Percentiles rank a stretch among this genome's conserved stretches.
phyloP scores from a whole-genome alignment of 1,140 invertebrate genomes.

The Diachasmimorpha longicaudata region DNA sequence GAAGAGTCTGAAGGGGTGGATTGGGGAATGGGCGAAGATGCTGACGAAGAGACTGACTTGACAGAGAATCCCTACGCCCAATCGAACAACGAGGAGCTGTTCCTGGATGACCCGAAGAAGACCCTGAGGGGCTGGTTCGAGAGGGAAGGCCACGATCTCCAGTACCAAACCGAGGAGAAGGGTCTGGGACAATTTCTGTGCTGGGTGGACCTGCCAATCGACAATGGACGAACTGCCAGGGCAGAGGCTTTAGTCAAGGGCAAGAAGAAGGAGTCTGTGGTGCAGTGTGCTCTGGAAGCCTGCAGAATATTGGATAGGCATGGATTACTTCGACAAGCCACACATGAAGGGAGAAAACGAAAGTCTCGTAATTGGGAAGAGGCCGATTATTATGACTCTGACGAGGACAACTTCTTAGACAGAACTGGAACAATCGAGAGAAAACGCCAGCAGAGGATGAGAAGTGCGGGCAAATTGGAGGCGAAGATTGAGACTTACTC shows the following conservation, averaged over 20 bases:
- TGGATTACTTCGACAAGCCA: conserved; percentile 78
- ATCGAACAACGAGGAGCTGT: conserved; percentile 84
- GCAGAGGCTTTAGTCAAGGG: conserved; percentile 88
- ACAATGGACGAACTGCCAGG: conserved; percentile 72
- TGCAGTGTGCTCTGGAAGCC: conserved; percentile 93
- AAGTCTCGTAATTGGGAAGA: conserved; percentile 83
- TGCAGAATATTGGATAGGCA: conserved; percentile 88
- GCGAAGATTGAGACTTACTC: conserved; percentile 79
- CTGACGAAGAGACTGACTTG: conserved; percentile 83
- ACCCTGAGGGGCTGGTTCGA: conserved; percentile 94
- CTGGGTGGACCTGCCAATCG: conserved; percentile 77
- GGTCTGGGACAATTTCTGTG: conserved; percentile 80
- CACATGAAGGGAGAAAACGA: conserved; percentile 74
- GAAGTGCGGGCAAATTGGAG: conserved; percentile 68
- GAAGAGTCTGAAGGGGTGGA: conserved; percentile 78
- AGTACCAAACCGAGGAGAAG: conserved; percentile 84
- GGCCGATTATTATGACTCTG: conserved; percentile 94
- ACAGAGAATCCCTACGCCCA: conserved; percentile 84
- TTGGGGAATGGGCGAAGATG: conserved; percentile 95
- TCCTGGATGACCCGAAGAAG: conserved; percentile 94
- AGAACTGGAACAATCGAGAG: conserved; percentile 91
- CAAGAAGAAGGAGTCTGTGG: conserved; percentile 93
- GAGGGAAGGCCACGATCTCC: conserved; percentile 86
- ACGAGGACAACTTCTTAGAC: conserved; percentile 96
- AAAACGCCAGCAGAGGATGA: conserved; percentile 83